Evolutionary conservation across 2,888 invertebrate species (phyloP), one percentile per base, ranked within the genome.

Genomic region (Drosophila helvetica): DNA sequence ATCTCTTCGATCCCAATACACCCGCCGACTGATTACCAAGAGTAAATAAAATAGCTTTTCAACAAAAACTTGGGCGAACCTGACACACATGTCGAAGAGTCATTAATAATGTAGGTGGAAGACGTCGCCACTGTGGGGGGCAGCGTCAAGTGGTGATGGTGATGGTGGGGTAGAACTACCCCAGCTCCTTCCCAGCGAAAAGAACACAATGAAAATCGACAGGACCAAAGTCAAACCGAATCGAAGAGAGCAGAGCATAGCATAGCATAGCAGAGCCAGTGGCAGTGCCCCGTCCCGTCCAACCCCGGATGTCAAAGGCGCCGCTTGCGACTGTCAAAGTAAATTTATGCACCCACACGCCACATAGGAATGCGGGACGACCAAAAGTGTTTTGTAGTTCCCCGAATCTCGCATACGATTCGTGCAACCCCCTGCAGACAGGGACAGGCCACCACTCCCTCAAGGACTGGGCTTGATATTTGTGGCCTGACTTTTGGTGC

Each of bases 11-110:
- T 38, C 38, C 38, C 38, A 38, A 38, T 38, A 38, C 38, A 6
- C 38, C n/a, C 38, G 1, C 7, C 15, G 2, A n/a, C n/a, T n/a
- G 38, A 15, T 38, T 15, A 62, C 63, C 64, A 75, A 83, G 83
- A 86, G 83, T 80, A 80, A 78, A 79, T 78, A 75, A 84, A 88
- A 82, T 87, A 85, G 88, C 77, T 82, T 82, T 78, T 75, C 78
- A 80, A 75, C 79, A 56, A 61, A 86, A 88, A 38, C 38, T 79
- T 85, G 88, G 76, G 72, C 84, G 78, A 83, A 72, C 77, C 88
- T 86, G 83, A 86, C 88, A 87, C 88, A 84, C 90, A 89, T 88
- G 89, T 83, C 86, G 79, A 74, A 68, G 72, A 77, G 78, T 81
- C 89, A 89, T 89, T 89, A 89, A 89, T 90, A 90, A 89, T 86